These are phyloP conservation scores for Heliangelus exortis DNA, from an alignment of 2,797 vertebrate species.

Conservation along the genomic window DNA sequence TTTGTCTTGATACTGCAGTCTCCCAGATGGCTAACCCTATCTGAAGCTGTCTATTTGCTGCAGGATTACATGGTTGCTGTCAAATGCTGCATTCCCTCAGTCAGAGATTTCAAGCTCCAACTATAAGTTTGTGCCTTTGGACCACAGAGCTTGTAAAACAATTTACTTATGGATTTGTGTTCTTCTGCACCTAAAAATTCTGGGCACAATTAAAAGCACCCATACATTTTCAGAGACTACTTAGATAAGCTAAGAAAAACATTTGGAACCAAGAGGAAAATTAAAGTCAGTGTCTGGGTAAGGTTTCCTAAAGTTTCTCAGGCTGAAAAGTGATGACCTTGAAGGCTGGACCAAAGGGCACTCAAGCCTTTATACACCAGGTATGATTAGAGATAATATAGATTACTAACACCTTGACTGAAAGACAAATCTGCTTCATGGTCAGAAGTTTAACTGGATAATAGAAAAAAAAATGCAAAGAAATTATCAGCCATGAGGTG, in stretches of 20 bases:
- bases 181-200: not conserved
- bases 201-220: not conserved
- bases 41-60: not conserved
- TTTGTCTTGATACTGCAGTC: not conserved
- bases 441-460: not conserved
- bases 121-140: not conserved
- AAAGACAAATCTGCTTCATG: not conserved
- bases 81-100: not conserved
- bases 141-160: not conserved
- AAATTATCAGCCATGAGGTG: not conserved
- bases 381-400: not conserved
- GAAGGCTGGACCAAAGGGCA: not conserved
- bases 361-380: not conserved
- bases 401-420: not conserved
- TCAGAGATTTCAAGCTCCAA: not conserved
- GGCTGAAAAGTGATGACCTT: not conserved
- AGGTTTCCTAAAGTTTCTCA: not conserved
- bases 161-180: not conserved
- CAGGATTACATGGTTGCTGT: not conserved
- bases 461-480: not conserved
- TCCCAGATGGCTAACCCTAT: not conserved
- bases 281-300: not conserved
- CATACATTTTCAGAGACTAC: not conserved
- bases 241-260: not conserved
- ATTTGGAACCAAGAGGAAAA: not conserved